Evolutionary conservation across 1,140 invertebrate genomes (phyloP), one percentile per base, ranked within the genome.

Genomic region (Thaumetopoea pityocampa): DNA sequence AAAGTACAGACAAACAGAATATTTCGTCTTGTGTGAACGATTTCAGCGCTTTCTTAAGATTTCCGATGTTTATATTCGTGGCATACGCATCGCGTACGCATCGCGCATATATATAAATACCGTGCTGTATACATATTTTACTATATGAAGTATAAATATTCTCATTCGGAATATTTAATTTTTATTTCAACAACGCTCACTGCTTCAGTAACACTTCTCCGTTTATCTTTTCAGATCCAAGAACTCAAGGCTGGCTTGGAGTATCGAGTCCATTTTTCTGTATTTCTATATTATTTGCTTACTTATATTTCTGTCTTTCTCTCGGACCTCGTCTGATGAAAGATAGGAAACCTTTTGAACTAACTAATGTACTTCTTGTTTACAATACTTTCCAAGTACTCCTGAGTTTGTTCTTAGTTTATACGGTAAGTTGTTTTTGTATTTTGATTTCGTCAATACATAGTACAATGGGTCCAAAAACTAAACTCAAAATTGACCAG

Each of bases 351-450:
- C 91, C 95, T 0, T 94, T 91, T 46, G 85, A 92, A 16, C 80
- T 96, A 7, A 92, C 91, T 50, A 87, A 88, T 30, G 71, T 89
- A 0, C 84, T 96, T 24, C 89, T 94, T 24, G 40, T 91, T 10
- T 97, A 97, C 72, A 96, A 96, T 62, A 87, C 91, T 3, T 71
- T 89, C 3, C 91, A 94, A 85, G 89, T 94, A 6, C 14, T 92
- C 1, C 49, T 91, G 4, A 93, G 91, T 65, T 73, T 87, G 24
- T 90, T 89, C 50, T 83, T 94, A 14, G 87, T 92, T 20, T 77
- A 89, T 36, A 89, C 91, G 84, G 87, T 88, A 48, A 69, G 69
- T 46, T 44, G 8, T n/a, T 20, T 20, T 49, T 2, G 15, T 36
- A 10, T 30, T 30, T 19, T 16, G 4, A 14, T 19, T 32, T 9